These are phyloP conservation scores for Gallirallus australis DNA, from an alignment of 2,797 vertebrate genomes.

Conservation along the genomic window DNA sequence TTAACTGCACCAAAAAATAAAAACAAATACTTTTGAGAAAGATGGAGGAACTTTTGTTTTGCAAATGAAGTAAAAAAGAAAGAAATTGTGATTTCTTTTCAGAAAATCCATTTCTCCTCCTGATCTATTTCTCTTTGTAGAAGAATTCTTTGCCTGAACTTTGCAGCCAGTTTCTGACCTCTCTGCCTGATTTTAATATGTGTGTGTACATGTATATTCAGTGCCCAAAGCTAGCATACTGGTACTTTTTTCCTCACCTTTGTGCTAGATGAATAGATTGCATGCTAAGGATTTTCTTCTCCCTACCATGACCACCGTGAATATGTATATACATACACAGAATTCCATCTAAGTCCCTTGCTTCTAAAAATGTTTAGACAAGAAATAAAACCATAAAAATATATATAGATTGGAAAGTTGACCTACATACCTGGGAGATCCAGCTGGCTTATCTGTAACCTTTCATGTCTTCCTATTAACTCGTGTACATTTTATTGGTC, in stretches of 20 bases:
- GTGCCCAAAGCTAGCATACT: background rate
- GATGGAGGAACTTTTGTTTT: background rate
- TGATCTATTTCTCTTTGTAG: conserved; percentile 13
- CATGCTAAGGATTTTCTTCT: conserved; percentile 8
- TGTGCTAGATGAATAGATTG: background rate
- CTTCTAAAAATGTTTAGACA: background rate
- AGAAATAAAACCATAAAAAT: background rate
- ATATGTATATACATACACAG: background rate
- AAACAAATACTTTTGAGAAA: background rate
- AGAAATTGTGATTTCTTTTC: conserved; percentile 1
- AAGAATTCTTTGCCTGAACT: conserved; percentile 20
- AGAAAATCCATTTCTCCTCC: conserved; percentile 40
- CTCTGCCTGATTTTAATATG: conserved; percentile 5
- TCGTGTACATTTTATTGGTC: background rate
- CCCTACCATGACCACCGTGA: background rate
- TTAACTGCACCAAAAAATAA: background rate
- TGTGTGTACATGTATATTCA: conserved; percentile 63
- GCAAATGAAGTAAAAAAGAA: conserved; percentile 24
- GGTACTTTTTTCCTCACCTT: background rate
- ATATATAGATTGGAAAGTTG: background rate
- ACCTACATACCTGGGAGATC: background rate
- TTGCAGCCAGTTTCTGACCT: conserved; percentile 30
- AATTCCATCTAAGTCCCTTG: background rate
- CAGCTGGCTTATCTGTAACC: background rate
- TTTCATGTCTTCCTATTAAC: background rate